These are phyloP conservation scores for Cyprinella venusta DNA, from an alignment of 2,797 vertebrate genomes.

Conservation along the genomic window DNA sequence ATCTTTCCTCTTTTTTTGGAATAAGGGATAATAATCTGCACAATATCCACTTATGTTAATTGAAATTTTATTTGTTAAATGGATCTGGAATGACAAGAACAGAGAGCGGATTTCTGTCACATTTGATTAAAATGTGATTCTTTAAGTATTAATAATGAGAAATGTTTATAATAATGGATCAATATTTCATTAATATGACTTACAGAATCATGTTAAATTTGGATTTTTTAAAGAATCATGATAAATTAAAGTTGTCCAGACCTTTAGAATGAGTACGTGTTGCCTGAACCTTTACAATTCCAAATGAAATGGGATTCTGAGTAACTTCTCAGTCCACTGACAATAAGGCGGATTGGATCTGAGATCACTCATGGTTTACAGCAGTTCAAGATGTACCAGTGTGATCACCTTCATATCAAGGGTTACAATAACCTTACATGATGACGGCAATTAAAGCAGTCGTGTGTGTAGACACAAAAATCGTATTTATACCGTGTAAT, in stretches of 20 bases:
- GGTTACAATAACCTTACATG: background rate
- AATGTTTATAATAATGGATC: background rate
- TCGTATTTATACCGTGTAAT: background rate
- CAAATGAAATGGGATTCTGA: slow-evolving; percentile 4
- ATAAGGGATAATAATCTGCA: no score
- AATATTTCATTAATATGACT: background rate
- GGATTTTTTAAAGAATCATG: no score
- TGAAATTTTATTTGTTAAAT: no score
- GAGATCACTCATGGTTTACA: slow-evolving; percentile 11
- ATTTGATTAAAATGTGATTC: background rate
- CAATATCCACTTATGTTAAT: no score
- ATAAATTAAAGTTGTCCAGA: no score
- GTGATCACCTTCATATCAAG: background rate
- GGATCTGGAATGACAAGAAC: background rate
- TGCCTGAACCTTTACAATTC: background rate
- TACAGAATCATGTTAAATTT: background rate
- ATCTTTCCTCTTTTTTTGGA: no score
- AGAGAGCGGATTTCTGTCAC: background rate
- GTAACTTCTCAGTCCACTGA: background rate
- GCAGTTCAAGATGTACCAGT: background rate
- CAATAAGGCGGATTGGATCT: background rate
- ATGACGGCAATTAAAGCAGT: background rate
- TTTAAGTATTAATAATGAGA: background rate
- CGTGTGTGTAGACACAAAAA: background rate
- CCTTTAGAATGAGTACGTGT: background rate